Evolutionary conservation across 2,888 invertebrate genomes (phyloP).

Genomic region (Archips crataeganus): DNA sequence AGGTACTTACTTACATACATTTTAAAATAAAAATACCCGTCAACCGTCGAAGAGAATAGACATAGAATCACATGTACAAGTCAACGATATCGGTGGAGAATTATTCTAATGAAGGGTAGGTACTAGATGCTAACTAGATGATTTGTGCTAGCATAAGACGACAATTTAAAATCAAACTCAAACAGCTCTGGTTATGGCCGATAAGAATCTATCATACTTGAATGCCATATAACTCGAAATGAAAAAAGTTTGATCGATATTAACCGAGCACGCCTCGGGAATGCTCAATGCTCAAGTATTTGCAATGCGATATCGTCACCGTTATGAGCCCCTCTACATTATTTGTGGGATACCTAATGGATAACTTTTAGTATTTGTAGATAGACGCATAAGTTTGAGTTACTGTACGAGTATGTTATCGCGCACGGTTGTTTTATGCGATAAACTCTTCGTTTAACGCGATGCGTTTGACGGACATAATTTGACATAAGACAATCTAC

Average conservation of each 20-base stretch:
- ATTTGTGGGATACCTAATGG: neutral
- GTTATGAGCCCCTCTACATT: neutral
- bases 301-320: constrained; percentile 4
- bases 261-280: constrained; percentile 2
- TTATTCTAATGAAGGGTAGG: no score
- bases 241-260: constrained; percentile 21
- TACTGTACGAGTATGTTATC: neutral
- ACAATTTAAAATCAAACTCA: neutral
- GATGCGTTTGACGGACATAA: no score
- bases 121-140: no score
- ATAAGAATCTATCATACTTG: constrained; percentile 11
- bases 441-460: no score
- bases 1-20: no score
- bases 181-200: neutral
- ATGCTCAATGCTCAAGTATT: constrained; percentile 1
- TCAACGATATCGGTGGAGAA: no score
- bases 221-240: constrained; percentile 11
- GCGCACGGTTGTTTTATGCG: no score
- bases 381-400: neutral
- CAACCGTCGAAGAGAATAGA: no score
- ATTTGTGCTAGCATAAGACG: neutral
- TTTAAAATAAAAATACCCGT: no score
- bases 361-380: neutral
- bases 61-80: no score
- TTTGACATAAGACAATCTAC: no score